Percentiles rank a stretch among this genome's conserved stretches.
phyloP scores from a whole-genome alignment of 2,113 vertebrate genomes.

The Coturnix japonica region DNA sequence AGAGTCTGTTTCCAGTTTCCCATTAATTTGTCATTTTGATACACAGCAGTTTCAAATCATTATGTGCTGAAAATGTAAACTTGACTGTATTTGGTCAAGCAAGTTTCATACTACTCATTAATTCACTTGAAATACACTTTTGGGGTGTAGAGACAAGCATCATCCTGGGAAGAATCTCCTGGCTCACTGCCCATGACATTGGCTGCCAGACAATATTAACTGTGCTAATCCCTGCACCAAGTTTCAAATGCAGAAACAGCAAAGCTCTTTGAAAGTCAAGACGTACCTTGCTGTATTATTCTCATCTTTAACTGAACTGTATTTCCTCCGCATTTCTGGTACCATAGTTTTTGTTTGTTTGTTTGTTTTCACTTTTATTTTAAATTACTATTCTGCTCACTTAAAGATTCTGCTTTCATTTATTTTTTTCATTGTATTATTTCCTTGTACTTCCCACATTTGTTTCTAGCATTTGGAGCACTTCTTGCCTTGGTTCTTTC shows the following conservation, averaged over 20 bases:
- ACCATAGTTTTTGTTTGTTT: background rate
- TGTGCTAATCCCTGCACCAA: background rate
- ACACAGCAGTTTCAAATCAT: slow-evolving; percentile 35
- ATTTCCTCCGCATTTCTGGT: background rate
- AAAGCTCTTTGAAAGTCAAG: background rate
- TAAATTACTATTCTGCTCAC: background rate
- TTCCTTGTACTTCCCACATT: background rate
- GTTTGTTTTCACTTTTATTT: background rate
- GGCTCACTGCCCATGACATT: background rate
- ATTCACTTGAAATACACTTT: slow-evolving; percentile 22
- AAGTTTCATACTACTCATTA: background rate
- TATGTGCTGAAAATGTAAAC: slow-evolving; percentile 9
- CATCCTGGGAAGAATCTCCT: slow-evolving; percentile 31
- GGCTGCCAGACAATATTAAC: slow-evolving; percentile 7
- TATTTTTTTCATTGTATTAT: background rate
- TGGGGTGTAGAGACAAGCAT: background rate
- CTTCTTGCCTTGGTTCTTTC: background rate
- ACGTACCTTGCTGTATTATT: background rate
- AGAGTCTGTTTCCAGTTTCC: background rate
- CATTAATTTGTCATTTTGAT: slow-evolving; percentile 5
- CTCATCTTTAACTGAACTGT: background rate
- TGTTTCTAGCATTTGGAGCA: background rate
- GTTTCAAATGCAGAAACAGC: background rate
- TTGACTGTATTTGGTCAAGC: slow-evolving; percentile 34
- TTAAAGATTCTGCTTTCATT: background rate